These are phyloP conservation scores for Rostratula benghalensis DNA, from an alignment of 2,113 vertebrate genomes.

Conservation along the genomic window DNA sequence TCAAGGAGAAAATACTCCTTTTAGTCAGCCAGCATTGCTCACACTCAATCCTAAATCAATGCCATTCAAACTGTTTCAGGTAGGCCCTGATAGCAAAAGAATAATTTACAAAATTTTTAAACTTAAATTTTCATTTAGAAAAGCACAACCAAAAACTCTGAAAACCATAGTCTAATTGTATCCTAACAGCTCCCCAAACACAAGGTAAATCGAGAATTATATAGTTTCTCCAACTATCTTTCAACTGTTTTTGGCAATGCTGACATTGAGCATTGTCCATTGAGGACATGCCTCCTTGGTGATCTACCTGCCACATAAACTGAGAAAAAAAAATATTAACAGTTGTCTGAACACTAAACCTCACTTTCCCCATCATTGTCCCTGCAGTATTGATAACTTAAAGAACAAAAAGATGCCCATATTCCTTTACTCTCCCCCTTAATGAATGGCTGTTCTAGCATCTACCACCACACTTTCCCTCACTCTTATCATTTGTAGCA, in stretches of 20 bases:
- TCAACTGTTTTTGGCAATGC: neutral
- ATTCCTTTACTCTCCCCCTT: neutral
- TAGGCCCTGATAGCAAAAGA: neutral
- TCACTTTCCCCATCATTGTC: neutral
- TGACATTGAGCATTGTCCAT: too few relatives aligned
- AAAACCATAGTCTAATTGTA: neutral
- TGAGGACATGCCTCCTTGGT: neutral
- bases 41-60: neutral
- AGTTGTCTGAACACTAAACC: neutral
- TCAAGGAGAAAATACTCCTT: neutral
- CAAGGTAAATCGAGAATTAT: neutral
- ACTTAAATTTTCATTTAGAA: neutral
- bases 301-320: neutral
- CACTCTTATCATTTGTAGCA: neutral
- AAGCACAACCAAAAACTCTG: neutral
- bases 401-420: neutral
- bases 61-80: neutral
- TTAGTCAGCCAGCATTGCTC: neutral
- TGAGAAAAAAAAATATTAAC: neutral
- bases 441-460: neutral
- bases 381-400: neutral
- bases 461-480: neutral
- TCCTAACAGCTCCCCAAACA: neutral
- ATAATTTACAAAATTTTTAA: neutral
- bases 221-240: neutral